Evolutionary conservation across 2,113 vertebrate species (phyloP).

Genomic region (Psammodynastes pulverulentus): DNA sequence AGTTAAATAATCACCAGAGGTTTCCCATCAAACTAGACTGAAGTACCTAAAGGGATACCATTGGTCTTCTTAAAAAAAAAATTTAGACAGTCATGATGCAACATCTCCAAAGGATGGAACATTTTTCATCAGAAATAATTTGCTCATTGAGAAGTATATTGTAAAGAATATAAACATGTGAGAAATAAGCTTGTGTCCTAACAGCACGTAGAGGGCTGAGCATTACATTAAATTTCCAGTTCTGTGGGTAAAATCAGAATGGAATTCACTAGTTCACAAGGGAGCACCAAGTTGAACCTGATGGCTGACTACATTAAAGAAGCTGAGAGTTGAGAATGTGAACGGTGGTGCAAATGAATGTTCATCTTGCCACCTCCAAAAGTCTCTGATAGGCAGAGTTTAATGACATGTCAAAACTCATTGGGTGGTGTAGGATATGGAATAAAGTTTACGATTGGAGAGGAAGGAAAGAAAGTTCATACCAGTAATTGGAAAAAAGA

Average conservation of each 20-base stretch:
- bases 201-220: background rate
- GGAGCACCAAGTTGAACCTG: background rate
- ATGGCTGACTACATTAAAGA: background rate
- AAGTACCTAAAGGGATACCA: background rate
- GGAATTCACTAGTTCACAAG: background rate
- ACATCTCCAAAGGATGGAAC: background rate
- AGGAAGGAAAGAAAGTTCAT: too few relatives aligned
- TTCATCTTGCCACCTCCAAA: background rate
- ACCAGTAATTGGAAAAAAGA: too few relatives aligned
- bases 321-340: background rate
- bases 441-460: too few relatives aligned
- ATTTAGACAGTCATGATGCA: background rate
- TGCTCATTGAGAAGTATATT: background rate
- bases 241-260: background rate
- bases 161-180: background rate
- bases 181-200: background rate
- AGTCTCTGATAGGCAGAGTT: background rate
- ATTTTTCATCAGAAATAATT: background rate
- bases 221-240: background rate
- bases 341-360: background rate
- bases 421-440: too few relatives aligned
- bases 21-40: background rate
- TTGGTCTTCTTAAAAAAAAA: background rate
- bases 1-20: background rate
- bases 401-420: background rate